A percentile compares a stretch with the other conserved stretches of the same genome.
These are phyloP conservation scores for Pristionchus exspectatus DNA, from an alignment of 2,888 invertebrate species.

Conservation along the genomic window DNA sequence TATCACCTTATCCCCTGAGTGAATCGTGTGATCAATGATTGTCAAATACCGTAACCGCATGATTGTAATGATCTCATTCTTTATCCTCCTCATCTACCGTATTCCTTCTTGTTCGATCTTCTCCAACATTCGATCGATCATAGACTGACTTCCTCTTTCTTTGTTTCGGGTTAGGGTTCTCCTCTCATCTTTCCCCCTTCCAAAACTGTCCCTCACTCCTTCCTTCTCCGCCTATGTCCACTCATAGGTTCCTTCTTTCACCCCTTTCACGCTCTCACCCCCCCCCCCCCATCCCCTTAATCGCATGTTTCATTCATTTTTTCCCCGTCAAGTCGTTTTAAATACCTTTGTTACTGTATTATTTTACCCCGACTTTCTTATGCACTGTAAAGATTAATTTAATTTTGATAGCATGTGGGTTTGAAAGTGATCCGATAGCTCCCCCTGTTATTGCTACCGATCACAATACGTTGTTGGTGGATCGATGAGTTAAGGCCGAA, in stretches of 20 bases:
- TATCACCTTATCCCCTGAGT: not conserved
- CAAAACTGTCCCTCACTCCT: not conserved
- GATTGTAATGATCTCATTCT: slow-evolving; percentile 26
- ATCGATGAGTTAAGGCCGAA: not conserved
- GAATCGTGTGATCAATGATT: slow-evolving; percentile 40
- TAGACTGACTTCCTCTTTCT: slow-evolving; percentile 30
- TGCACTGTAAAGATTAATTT: not conserved
- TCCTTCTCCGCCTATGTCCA: not conserved
- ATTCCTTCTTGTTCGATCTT: slow-evolving; percentile 44
- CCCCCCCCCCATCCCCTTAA: not conserved
- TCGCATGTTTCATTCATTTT: not conserved
- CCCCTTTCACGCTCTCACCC: not conserved
- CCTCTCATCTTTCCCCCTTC: not conserved
- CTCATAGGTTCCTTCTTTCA: not conserved
- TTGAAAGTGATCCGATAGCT: not conserved
- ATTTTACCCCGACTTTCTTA: not conserved
- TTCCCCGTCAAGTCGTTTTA: slow-evolving; percentile 4
- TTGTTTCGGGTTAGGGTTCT: slow-evolving; percentile 4
- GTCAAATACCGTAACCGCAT: slow-evolving; percentile 45
- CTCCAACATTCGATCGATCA: slow-evolving; percentile 25
- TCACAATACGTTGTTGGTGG: slow-evolving; percentile 31
- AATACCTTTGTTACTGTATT: not conserved
- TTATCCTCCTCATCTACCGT: slow-evolving; percentile 18
- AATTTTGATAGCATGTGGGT: not conserved
- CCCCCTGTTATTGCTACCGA: not conserved